A percentile compares a stretch with the other conserved stretches of the same genome.
Conservation (phyloP, 2,797 vertebrate genomes). For the Enteromius fasciolatus region DNA sequence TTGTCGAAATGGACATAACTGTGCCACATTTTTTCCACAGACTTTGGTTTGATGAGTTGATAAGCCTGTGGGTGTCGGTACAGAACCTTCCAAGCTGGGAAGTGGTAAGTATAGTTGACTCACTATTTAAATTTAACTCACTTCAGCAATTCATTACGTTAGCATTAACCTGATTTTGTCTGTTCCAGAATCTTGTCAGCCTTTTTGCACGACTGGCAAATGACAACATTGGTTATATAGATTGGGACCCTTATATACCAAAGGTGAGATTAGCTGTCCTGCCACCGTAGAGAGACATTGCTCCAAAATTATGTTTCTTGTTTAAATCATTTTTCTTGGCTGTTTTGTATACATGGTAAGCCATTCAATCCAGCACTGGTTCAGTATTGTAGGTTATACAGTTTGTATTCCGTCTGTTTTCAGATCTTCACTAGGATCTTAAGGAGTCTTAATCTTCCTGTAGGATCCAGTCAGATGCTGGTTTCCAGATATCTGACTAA, state of each 20-base stretch:
- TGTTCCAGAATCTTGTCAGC: slow-evolving; percentile 89
- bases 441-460: slow-evolving; percentile 95
- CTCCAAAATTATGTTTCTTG: neutral
- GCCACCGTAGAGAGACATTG: neutral
- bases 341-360: neutral
- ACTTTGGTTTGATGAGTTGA: slow-evolving; percentile 95
- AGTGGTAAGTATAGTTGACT: slow-evolving; percentile 81
- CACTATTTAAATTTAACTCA: neutral
- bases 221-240: slow-evolving; percentile 98
- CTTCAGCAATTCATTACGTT: neutral
- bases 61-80: slow-evolving; percentile 92
- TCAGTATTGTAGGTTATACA: neutral
- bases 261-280: slow-evolving; percentile 79
- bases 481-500: slow-evolving; percentile 91
- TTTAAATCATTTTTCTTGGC: neutral
- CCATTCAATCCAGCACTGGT: neutral
- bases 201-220: slow-evolving; percentile 94
- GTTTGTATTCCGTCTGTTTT: slow-evolving; percentile 56
- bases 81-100: slow-evolving; percentile 98
- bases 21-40: slow-evolving; percentile 69
- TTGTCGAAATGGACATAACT: neutral
- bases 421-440: slow-evolving; percentile 97
- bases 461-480: slow-evolving; percentile 93
- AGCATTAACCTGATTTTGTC: neutral
- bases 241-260: slow-evolving; percentile 96